phyloP scores from a whole-genome alignment of 2,113 vertebrate genomes.

The Carassius carassius region DNA sequence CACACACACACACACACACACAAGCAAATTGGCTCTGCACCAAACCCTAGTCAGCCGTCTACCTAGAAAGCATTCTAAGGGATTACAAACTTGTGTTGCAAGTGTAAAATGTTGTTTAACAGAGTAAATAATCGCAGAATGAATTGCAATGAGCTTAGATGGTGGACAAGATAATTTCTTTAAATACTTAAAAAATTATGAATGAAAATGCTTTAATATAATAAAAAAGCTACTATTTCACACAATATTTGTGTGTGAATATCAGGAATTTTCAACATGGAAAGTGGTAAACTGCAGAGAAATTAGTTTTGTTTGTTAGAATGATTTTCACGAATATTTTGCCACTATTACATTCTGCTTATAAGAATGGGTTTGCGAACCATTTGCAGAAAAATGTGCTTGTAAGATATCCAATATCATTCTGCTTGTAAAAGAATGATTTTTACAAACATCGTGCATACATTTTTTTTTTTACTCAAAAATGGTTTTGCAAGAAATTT shows the following conservation, averaged over 20 bases:
- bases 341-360: background rate
- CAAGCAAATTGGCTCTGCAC: background rate
- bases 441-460: too few species aligned
- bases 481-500: too few species aligned
- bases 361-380: background rate
- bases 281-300: too few species aligned
- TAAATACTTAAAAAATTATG: background rate
- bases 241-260: background rate
- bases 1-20: background rate
- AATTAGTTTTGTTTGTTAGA: background rate
- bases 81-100: background rate
- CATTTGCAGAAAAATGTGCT: background rate
- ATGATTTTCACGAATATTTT: background rate
- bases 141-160: background rate
- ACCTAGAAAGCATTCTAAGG: background rate
- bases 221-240: background rate
- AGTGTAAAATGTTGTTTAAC: background rate
- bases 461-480: too few species aligned
- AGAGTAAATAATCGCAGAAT: background rate
- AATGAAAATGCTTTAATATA: background rate
- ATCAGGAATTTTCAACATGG: too few species aligned
- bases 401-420: too few species aligned
- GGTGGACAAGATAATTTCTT: background rate
- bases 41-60: background rate
- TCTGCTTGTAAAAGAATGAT: background rate